Conservation (phyloP, 2,888 invertebrate species). For the Drosophila falleni region DNA sequence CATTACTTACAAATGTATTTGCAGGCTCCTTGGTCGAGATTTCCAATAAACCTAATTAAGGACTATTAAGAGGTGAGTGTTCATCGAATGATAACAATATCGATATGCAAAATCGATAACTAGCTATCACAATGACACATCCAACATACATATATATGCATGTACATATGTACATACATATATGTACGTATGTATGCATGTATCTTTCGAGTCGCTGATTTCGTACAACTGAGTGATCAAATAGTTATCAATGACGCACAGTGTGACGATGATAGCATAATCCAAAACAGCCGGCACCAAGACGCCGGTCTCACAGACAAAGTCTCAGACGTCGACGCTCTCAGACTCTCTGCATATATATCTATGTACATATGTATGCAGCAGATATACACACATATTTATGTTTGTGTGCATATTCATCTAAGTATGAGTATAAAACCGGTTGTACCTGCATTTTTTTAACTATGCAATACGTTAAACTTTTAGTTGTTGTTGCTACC, state of each 20-base stretch:
- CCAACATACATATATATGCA: too few species aligned
- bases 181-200: background rate
- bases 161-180: background rate
- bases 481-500: background rate
- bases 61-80: conserved; percentile 73
- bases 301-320: conserved; percentile 31
- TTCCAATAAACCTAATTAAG: conserved; percentile 64
- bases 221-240: conserved; percentile 31
- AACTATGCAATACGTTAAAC: conserved; percentile 5
- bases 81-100: background rate
- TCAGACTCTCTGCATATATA: conserved; percentile 16
- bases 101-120: background rate
- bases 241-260: conserved; percentile 32
- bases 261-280: conserved; percentile 13
- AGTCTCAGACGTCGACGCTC: conserved; percentile 8
- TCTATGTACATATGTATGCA: background rate
- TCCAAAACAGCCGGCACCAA: conserved; percentile 26
- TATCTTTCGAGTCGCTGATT: conserved; percentile 9
- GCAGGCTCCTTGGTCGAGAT: conserved; percentile 56
- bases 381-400: background rate
- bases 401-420: background rate
- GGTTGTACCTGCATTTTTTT: conserved; percentile 10
- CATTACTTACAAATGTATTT: conserved; percentile 25
- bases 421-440: conserved; percentile 1
- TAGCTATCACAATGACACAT: too few species aligned